These are phyloP conservation scores for Drosophila teissieri DNA, from an alignment of 1,140 invertebrate genomes.

Conservation along the genomic window DNA sequence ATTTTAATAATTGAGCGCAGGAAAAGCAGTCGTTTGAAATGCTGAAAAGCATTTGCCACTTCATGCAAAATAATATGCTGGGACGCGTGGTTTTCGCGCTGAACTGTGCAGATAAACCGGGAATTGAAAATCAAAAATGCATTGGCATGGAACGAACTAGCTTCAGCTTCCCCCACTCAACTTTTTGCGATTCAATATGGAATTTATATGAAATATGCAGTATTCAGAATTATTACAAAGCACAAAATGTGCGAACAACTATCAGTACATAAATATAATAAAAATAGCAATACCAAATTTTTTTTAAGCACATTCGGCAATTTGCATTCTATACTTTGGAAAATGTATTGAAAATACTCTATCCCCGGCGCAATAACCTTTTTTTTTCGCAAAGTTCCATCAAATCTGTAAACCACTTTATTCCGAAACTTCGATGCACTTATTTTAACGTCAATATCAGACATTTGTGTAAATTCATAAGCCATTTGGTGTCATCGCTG, in stretches of 20 bases:
- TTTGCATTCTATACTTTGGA: constrained; percentile 27
- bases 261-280: constrained; percentile 20
- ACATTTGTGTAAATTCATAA: constrained; percentile 22
- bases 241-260: constrained; percentile 17
- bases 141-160: constrained; percentile 37
- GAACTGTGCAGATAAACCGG: constrained; percentile 31
- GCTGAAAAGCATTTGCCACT: constrained; percentile 23
- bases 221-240: constrained; percentile 28
- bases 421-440: constrained; percentile 1
- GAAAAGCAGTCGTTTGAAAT: constrained; percentile 24
- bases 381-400: too few species aligned
- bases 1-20: constrained; percentile 43
- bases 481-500: constrained; percentile 28
- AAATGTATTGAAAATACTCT: constrained; percentile 15
- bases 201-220: constrained; percentile 44
- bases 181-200: constrained; percentile 31
- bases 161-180: background rate
- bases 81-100: constrained; percentile 10
- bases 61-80: constrained; percentile 21
- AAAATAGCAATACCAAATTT: background rate
- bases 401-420: background rate
- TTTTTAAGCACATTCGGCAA: constrained; percentile 16
- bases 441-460: constrained; percentile 3
- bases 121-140: constrained; percentile 49
- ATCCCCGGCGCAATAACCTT: background rate